These are phyloP conservation scores for Enteromius paludinosus DNA, from an alignment of 2,797 vertebrate species.

Conservation along the genomic window DNA sequence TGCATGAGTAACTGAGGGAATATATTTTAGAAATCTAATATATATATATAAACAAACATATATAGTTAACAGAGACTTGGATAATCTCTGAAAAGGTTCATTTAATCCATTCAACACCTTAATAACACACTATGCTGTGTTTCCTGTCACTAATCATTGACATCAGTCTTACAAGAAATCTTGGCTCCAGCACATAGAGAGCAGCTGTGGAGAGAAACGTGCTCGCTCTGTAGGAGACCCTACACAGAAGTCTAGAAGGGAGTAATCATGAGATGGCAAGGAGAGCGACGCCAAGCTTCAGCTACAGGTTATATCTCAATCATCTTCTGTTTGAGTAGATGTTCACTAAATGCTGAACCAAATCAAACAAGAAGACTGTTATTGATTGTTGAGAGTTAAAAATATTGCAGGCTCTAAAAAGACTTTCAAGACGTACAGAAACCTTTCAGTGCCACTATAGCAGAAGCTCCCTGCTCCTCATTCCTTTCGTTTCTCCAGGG, in stretches of 20 bases:
- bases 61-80: not conserved
- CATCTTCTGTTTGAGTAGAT: not conserved
- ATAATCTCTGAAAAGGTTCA: not conserved
- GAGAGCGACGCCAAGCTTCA: not conserved
- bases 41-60: too few relatives aligned
- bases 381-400: not conserved
- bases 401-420: not conserved
- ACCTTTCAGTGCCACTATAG: slow-evolving; percentile 1
- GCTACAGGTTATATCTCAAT: not conserved
- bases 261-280: not conserved
- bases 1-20: not conserved
- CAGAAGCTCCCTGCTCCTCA: not conserved
- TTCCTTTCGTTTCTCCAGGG: too few relatives aligned
- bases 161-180: not conserved
- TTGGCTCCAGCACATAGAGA: not conserved
- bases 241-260: not conserved
- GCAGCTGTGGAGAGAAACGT: not conserved
- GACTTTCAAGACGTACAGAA: not conserved
- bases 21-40: not conserved
- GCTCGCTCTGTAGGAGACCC: not conserved
- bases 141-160: not conserved
- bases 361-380: not conserved
- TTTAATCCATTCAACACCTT: not conserved
- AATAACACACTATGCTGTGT: not conserved
- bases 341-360: not conserved